Evolutionary conservation across 1,140 invertebrate genomes (phyloP).

Genomic region (Anthonomus grandis): DNA sequence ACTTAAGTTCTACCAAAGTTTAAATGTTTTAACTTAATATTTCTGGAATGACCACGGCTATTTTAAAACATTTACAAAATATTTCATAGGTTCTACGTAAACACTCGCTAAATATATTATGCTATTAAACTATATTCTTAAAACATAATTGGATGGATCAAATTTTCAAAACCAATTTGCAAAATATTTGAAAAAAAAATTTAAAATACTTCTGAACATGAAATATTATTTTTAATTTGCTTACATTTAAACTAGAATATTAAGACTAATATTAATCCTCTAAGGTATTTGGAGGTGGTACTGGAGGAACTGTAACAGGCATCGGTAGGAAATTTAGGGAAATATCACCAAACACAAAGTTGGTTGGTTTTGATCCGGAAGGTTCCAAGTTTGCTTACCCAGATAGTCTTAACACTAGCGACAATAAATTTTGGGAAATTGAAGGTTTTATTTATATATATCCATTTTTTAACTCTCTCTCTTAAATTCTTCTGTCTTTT

Average conservation of each 20-base stretch:
- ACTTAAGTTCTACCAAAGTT: too few relatives aligned
- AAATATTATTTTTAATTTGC: too few relatives aligned
- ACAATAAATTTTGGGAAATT: constrained; percentile 74
- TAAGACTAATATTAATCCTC: constrained; percentile 4
- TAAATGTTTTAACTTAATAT: too few relatives aligned
- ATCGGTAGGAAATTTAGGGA: constrained; percentile 86
- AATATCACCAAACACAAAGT: constrained; percentile 57
- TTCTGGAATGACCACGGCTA: too few relatives aligned
- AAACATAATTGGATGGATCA: too few relatives aligned
- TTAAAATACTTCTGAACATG: too few relatives aligned
- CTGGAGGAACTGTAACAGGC: constrained; percentile 87
- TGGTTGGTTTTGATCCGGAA: constrained; percentile 84
- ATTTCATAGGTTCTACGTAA: too few relatives aligned
- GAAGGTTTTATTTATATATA: constrained; percentile 64
- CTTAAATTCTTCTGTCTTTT: background rate
- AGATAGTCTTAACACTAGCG: constrained; percentile 61
- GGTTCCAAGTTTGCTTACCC: constrained; percentile 84
- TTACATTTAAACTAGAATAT: background rate
- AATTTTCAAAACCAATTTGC: background rate
- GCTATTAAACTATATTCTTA: too few relatives aligned
- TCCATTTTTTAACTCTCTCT: background rate
- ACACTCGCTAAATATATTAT: too few relatives aligned
- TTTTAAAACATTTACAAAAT: too few relatives aligned
- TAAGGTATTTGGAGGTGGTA: constrained; percentile 73
- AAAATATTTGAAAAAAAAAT: background rate